These are phyloP conservation scores for Tympanoctomys barrerae DNA, from an alignment of 2,797 vertebrate species.

Conservation along the genomic window DNA sequence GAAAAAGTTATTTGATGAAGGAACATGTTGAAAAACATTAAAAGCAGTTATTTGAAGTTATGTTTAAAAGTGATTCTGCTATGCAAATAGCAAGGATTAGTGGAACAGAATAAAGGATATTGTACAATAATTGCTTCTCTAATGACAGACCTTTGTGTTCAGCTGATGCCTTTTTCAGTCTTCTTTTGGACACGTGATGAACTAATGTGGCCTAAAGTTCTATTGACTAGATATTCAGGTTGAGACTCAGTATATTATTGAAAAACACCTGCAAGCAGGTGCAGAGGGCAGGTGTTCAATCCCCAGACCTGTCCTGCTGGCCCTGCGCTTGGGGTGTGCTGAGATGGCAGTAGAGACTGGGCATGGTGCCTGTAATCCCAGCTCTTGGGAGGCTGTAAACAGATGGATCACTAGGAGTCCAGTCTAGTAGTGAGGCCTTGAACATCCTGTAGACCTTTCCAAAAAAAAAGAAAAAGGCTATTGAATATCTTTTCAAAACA, in stretches of 20 bases:
- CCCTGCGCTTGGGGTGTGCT: too few relatives aligned
- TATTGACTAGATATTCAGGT: not conserved
- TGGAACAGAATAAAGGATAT: not conserved
- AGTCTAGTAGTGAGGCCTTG: too few relatives aligned
- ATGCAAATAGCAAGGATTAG: not conserved
- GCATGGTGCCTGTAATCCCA: too few relatives aligned
- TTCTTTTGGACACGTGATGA: not conserved
- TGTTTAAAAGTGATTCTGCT: not conserved
- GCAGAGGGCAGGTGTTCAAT: too few relatives aligned
- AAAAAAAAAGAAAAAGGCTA: not conserved
- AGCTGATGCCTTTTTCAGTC: not conserved
- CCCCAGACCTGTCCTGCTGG: too few relatives aligned
- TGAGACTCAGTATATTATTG: slow-evolving; percentile 27
- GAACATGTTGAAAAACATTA: slow-evolving; percentile 36
- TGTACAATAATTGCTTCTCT: not conserved
- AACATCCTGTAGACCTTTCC: too few relatives aligned
- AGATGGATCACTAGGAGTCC: too few relatives aligned
- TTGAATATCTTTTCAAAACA: slow-evolving; percentile 45
- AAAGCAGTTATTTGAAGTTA: not conserved
- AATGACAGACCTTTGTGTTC: slow-evolving; percentile 2
- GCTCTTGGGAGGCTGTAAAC: too few relatives aligned
- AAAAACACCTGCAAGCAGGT: not conserved
- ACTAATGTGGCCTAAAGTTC: not conserved
- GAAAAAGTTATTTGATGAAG: slow-evolving; percentile 11
- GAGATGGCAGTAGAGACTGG: too few relatives aligned